Evolutionary conservation across 2,113 vertebrate species (phyloP), one percentile per base, ranked within the genome.

Genomic region (Antechinus flavipes): DNA sequence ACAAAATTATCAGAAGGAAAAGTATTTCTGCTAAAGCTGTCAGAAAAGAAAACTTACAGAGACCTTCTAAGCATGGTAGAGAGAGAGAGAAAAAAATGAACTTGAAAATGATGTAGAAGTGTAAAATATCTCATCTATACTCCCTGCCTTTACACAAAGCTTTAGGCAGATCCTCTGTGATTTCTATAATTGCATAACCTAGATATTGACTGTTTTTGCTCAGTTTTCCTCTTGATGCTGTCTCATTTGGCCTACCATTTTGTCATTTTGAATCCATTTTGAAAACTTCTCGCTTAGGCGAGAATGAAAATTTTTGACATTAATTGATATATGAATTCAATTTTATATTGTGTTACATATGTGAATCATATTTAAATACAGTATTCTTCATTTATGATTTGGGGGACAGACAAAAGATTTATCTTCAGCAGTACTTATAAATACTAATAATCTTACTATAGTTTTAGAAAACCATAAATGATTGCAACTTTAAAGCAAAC

Each of bases 401-500:
- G 47, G 54, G 35, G 16, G 47, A 54, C 2, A 19, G 46, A 53
- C 4, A 76, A 11, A n/a, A 50, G 4, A 90, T 4, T 6, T 54
- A 56, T 26, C 46, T 42, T 0, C 52, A 94, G 46, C 47, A 58
- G 35, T 56, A 47, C 90, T 89, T 8, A 22, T 89, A 16, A 9
- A 55, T 7, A 90, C 46, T 54, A 26, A 61, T 52, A 6, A 94
- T 92, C 94, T 92, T 53, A 42, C 11, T 96, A 95, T 94, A 94
- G 58, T 90, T 90, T 96, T 84, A 52, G 42, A 84, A 96, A 97
- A 93, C 27, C 68, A 89, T 49, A 90, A 90, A 50, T 30, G 25
- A 90, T 90, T 90, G 9, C 25, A 90, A 90, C 27, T 90, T 90
- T 47, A 16, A 52, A 90, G 47, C 26, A 9, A 14, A 14, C 30